These are phyloP conservation scores for Takifugu bimaculatus DNA, from an alignment of 2,113 vertebrate species.

Conservation along the genomic window DNA sequence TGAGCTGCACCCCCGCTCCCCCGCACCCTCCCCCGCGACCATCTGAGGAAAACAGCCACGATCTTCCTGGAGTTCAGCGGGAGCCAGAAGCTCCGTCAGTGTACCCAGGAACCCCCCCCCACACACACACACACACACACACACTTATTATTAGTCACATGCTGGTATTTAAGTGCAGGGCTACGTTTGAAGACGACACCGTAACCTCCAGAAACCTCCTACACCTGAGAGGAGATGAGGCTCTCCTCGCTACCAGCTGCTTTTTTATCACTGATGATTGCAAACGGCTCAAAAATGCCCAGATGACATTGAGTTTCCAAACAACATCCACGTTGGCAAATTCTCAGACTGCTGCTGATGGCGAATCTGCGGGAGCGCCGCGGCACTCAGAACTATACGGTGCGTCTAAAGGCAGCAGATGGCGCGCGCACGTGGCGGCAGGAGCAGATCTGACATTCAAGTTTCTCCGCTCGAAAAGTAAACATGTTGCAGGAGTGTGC, in stretches of 20 bases:
- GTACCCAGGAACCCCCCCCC: neutral
- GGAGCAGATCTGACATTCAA: slow-evolving; percentile 42
- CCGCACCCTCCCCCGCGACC: slow-evolving; percentile 18
- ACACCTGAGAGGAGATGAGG: too few species aligned
- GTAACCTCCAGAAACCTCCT: too few species aligned
- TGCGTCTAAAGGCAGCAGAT: slow-evolving; percentile 55
- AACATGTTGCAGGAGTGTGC: slow-evolving; percentile 25
- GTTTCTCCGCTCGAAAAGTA: slow-evolving; percentile 39
- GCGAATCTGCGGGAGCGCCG: slow-evolving; percentile 19
- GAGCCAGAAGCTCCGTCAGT: slow-evolving; percentile 20
- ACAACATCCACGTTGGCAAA: slow-evolving; percentile 11
- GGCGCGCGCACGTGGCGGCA: slow-evolving; percentile 42
- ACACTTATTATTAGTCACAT: too few species aligned
- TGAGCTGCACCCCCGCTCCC: slow-evolving; percentile 25
- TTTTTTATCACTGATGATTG: too few species aligned
- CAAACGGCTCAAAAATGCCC: too few species aligned
- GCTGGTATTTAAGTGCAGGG: too few species aligned
- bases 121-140: too few species aligned
- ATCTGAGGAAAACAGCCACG: slow-evolving; percentile 36
- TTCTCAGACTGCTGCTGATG: slow-evolving; percentile 25
- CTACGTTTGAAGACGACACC: too few species aligned
- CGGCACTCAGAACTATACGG: slow-evolving; percentile 25
- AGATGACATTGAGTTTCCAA: neutral
- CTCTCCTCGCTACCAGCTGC: too few species aligned
- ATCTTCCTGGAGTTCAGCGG: slow-evolving; percentile 33